Base-by-base conservation (phyloP, 1,140 invertebrate species). In the Drosophila orosa region DNA sequence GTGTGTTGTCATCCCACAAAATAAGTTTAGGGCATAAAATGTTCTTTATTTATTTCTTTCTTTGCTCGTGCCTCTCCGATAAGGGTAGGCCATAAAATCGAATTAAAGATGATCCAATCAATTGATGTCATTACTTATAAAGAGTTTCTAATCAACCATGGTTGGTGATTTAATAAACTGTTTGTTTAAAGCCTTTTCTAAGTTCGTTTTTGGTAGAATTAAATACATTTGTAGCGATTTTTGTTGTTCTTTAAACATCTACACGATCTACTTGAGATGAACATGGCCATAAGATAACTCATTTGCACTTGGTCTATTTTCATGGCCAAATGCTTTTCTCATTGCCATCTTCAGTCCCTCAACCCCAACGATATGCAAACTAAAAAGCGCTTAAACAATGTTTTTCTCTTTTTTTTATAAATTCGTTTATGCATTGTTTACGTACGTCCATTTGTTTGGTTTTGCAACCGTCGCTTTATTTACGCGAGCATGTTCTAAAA, bases 391-490 rank as follows among this genome's bases (percentile, higher is more conserved):
- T 61, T 62, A 56, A 80, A 60, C 40, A 74, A 63, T 77, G 54
- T 69, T 60, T 60, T 59, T 47, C 47, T 60, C 44, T 33, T 7
- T 33, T 19, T 31, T 66, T 62, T 66, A 56, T 59, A 69, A n/a
- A n/a, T n/a, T n/a, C n/a, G n/a, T 74, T 75, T 72, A 62, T 67
- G 65, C 66, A 75, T 72, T 76, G 58, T 61, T 80, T 75, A 75
- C 58, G 50, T 44, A 55, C 42, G 25, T 52, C 35, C 40, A 57
- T 63, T 71, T 68, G 48, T 78, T 65, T 79, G 56, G 56, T 50
- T 75, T 78, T 72, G 68, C 74, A 60, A 44, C 24, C 62, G 60
- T 80, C 54, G 63, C 42, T 76, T 68, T 75, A 66, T 75, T 76
- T 76, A 76, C 47, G 61, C 74, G 55, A 25, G 31, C 69, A 39